Conservation (phyloP, 2,797 vertebrate species). For the Peromyscus melanophrys region DNA sequence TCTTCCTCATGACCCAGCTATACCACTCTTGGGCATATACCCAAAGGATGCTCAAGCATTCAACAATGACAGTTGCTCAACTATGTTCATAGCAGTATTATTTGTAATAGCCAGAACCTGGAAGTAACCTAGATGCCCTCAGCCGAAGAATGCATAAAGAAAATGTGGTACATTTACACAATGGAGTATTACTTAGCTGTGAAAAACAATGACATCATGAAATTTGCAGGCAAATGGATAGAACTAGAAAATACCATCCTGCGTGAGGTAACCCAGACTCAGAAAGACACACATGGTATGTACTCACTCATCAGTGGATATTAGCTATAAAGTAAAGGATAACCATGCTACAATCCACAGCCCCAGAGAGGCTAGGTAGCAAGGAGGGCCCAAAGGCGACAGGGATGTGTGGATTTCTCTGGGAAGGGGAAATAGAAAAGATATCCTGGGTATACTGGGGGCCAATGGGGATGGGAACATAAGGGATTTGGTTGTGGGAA, state of each 20-base stretch:
- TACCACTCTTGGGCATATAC: too few species aligned
- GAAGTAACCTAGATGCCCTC: background rate
- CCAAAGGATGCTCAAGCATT: background rate
- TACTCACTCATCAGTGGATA: background rate
- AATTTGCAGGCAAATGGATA: background rate
- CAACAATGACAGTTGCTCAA: background rate
- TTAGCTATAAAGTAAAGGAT: background rate
- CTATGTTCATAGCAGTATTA: background rate
- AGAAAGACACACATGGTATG: background rate
- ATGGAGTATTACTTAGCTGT: background rate
- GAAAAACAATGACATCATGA: background rate
- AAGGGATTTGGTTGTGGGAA: background rate
- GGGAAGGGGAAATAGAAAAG: background rate
- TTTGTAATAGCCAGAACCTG: background rate
- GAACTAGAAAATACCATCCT: too few species aligned
- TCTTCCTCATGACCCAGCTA: background rate
- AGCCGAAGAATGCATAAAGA: background rate
- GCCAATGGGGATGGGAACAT: background rate
- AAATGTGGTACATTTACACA: background rate
- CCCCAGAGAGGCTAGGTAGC: background rate
- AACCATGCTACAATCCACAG: background rate
- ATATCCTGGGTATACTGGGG: background rate
- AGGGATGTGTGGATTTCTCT: background rate
- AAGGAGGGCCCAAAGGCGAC: rapidly evolving
- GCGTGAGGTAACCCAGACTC: background rate